Evolutionary conservation across 1,140 invertebrate species (phyloP).

Genomic region (Ctenoplectra terminalis): DNA sequence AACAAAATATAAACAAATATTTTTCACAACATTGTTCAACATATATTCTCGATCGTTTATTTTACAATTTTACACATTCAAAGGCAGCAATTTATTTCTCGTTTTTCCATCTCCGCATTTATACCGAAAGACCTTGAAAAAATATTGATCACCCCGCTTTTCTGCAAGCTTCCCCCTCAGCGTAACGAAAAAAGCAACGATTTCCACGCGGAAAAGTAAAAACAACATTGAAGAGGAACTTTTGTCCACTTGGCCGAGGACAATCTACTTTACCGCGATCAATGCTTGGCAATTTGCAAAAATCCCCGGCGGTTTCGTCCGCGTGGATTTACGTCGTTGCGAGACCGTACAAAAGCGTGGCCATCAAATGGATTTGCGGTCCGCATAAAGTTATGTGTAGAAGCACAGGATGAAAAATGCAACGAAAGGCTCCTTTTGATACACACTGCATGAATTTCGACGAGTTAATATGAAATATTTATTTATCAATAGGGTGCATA

Average conservation of each 20-base stretch:
- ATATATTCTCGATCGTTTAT: not conserved
- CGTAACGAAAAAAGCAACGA: constrained; percentile 35
- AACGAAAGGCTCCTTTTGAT: not conserved
- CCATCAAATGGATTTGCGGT: constrained; percentile 59
- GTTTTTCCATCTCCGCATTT: not conserved
- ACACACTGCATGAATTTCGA: not conserved
- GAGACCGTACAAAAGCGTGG: constrained; percentile 26
- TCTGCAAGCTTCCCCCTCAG: not conserved
- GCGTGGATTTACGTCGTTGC: constrained; percentile 55
- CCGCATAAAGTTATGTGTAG: constrained; percentile 49
- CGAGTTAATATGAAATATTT: not conserved
- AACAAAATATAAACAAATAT: not conserved
- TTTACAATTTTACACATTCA: not conserved
- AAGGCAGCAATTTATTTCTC: not conserved
- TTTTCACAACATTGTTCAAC: not conserved
- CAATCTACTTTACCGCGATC: constrained; percentile 71
- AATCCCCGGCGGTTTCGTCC: constrained; percentile 67
- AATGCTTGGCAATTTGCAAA: constrained; percentile 78
- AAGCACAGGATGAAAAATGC: constrained; percentile 21
- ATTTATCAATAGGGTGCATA: not conserved
- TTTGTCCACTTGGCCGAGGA: constrained; percentile 58
- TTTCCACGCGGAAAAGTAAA: constrained; percentile 42
- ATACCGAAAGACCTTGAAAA: not conserved
- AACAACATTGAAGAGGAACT: constrained; percentile 48
- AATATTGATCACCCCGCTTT: constrained; percentile 11